Conservation (phyloP, 2,113 vertebrate species). For the Salminus brasiliensis region DNA sequence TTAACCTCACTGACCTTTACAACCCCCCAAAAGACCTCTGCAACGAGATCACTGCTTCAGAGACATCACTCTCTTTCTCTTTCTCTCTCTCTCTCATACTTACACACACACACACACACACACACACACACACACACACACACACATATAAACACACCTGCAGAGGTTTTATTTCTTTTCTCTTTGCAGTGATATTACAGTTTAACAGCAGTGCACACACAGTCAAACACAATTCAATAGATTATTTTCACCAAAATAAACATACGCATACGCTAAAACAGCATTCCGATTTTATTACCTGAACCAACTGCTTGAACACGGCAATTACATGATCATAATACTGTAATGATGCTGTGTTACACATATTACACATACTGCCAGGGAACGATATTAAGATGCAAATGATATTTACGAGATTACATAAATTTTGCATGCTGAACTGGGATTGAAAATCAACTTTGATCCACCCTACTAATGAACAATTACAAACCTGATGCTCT, state of each 20-base stretch:
- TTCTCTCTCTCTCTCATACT: not conserved
- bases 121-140: slow-evolving; percentile 2
- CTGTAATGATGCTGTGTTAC: slow-evolving; percentile 26
- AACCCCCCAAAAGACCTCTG: not conserved
- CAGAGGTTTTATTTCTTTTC: not conserved
- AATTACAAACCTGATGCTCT: slow-evolving; percentile 73
- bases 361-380: slow-evolving; percentile 24
- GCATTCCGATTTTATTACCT: not conserved
- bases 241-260: not conserved
- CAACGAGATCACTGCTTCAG: slow-evolving; percentile 34
- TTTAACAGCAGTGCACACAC: not conserved
- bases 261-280: not conserved
- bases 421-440: slow-evolving; percentile 55
- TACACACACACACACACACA: not conserved
- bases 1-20: slow-evolving; percentile 49
- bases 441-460: slow-evolving; percentile 80
- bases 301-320: slow-evolving; percentile 11
- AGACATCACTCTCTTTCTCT: not conserved
- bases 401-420: slow-evolving; percentile 38
- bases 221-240: not conserved
- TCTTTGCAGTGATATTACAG: not conserved
- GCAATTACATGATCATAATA: slow-evolving; percentile 22
- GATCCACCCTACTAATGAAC: slow-evolving; percentile 78
- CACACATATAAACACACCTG: not conserved
- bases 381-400: slow-evolving; percentile 28